Evolutionary conservation across 2,113 vertebrate species (phyloP).

Genomic region (Nothocercus nigrocapillus): DNA sequence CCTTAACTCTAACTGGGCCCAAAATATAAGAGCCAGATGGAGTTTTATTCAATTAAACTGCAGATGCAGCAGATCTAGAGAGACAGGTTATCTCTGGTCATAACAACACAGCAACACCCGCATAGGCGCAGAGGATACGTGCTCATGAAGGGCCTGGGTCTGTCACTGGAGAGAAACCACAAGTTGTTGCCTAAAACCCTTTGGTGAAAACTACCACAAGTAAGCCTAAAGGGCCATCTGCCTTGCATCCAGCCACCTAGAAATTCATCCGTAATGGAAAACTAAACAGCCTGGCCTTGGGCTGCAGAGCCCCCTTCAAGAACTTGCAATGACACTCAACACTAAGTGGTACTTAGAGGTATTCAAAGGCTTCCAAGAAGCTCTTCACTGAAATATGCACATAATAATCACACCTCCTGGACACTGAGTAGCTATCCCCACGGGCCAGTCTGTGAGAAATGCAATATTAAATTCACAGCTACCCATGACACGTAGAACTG

Average conservation of each 20-base stretch:
- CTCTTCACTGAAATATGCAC: neutral
- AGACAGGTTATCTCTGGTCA: neutral
- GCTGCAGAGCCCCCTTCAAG: neutral
- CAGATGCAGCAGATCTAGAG: neutral
- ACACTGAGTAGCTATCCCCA: neutral
- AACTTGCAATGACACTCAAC: neutral
- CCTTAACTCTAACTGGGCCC: neutral
- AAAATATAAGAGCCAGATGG: neutral
- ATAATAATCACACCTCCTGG: neutral
- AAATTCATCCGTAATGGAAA: neutral
- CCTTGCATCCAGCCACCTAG: neutral
- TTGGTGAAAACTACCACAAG: neutral
- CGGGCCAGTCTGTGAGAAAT: neutral
- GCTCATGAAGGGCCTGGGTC: neutral
- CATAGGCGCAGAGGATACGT: neutral
- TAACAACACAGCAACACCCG: neutral
- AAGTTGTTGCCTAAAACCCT: neutral
- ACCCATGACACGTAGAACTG: neutral
- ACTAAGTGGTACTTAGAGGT: neutral
- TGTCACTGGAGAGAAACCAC: neutral
- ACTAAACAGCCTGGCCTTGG: neutral
- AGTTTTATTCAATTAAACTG: neutral
- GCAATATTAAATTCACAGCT: neutral
- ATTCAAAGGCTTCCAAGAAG: neutral
- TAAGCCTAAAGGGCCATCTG: accelerated